Evolutionary conservation across 2,888 invertebrate species (phyloP), one percentile per base, ranked within the genome.

Genomic region (Drosophila demipolita): DNA sequence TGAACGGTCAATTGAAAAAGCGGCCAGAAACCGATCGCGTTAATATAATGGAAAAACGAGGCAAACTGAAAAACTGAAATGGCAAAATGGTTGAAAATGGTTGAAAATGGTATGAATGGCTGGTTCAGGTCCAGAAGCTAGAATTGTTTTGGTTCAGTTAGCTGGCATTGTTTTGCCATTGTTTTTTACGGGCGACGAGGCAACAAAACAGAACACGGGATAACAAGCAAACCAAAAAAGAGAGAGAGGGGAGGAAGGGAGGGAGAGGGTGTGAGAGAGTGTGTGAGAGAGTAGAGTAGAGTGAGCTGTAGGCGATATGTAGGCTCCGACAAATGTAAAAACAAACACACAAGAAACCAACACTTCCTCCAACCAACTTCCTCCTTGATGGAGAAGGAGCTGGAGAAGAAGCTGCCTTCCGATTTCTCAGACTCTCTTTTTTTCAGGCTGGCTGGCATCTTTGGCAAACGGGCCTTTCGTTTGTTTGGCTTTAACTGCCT

Each of bases 1-100:
- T 86, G 75, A 83, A 90, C 83, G 92, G 92, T 92, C 91, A 91
- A 92, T 92, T 91, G 92, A 90, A 90, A 90, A 88, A 78, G 83
- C 82, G 83, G 65, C 80, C 87, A 79, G 77, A 58, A 83, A 84
- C 83, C 85, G 84, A 89, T 84, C 87, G 71, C 62, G 69, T 58
- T 66, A 70, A 78, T 75, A 80, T 75, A 78, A 73, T 64, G 32
- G 50, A 4, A 62, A 62, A 66, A 64, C 61, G 67, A 69, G 55
- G 63, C n/a, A 35, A 36, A 0, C 35, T 9, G 52, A 66, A 36
- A 42, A 42, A 50, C 52, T 29, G 32, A 29, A 29, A 29, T 29
- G 11, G 57, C 53, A 32, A 57, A 58, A 48, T 52, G 17, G 35
- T 52, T 40, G 49, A 32, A 57, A 58, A 48, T 52, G 17, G 35